Evolutionary conservation across 2,797 vertebrate species (phyloP).

Genomic region (Acanthiza pusilla): DNA sequence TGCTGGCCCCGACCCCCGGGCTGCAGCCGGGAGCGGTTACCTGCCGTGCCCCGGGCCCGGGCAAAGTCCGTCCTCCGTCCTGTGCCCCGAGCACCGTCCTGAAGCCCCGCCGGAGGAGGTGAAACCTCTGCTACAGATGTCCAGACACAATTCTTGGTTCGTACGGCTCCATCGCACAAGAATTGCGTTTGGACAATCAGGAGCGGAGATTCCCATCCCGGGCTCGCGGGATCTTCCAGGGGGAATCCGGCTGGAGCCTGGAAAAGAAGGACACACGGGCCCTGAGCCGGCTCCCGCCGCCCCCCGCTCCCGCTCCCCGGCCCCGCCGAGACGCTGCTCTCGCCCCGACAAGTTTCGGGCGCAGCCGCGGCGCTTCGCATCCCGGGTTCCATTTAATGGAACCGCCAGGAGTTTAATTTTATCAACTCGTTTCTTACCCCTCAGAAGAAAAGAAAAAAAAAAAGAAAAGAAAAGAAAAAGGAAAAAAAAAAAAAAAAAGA

Average conservation of each 20-base stretch:
- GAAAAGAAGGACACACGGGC: conserved; percentile 50
- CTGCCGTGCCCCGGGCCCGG: not conserved
- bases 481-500: not conserved
- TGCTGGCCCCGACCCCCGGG: not conserved
- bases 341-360: conserved; percentile 36
- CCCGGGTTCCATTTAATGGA: not conserved
- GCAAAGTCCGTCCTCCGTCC: not conserved
- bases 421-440: not conserved
- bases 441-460: not conserved
- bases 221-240: conserved; percentile 18
- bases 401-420: not conserved
- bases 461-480: not conserved
- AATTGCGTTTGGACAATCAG: conserved; percentile 99
- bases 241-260: conserved; percentile 21
- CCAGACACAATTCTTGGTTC: conserved; percentile 99
- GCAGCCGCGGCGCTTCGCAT: not conserved
- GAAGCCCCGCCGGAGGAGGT: conserved; percentile 28
- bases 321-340: not conserved
- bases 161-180: conserved; percentile 89
- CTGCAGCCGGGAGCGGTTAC: conserved; percentile 5
- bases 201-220: conserved; percentile 56
- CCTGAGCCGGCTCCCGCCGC: not conserved
- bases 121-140: conserved; percentile 98
- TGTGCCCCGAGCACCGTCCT: not conserved
- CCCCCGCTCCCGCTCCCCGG: not conserved